Evolutionary conservation across 2,797 vertebrate genomes (phyloP).

Genomic region (Phylloscopus collybita): DNA sequence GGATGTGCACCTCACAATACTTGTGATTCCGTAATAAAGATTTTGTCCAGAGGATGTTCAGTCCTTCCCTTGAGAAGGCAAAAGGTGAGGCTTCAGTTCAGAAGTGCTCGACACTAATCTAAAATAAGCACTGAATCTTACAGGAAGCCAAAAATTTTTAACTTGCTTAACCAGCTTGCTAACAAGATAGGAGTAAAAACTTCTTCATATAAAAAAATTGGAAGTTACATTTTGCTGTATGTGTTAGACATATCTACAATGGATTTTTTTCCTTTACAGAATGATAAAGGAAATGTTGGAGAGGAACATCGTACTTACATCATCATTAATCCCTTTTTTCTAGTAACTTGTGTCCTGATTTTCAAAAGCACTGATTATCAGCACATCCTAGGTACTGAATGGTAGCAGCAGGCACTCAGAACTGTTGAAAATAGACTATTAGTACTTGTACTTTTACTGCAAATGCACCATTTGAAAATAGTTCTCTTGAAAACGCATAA

Average conservation of each 20-base stretch:
- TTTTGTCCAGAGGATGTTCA: constrained; percentile 24
- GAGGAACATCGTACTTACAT: constrained; percentile 29
- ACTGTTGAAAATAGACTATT: constrained; percentile 27
- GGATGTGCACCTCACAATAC: neutral
- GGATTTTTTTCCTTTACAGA: neutral
- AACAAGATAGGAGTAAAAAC: constrained; percentile 46
- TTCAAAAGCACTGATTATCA: constrained; percentile 62
- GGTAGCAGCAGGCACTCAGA: constrained; percentile 57
- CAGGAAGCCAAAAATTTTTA: neutral
- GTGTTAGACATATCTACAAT: constrained; percentile 7
- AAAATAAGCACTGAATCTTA: constrained; percentile 38
- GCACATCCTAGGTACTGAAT: constrained; percentile 18
- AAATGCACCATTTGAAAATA: constrained; percentile 15
- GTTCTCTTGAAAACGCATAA: neutral
- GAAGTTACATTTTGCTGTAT: neutral
- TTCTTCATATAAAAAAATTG: constrained; percentile 19
- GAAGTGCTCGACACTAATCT: constrained; percentile 20
- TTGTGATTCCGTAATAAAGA: neutral
- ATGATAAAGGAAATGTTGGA: neutral
- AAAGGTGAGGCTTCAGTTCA: constrained; percentile 26
- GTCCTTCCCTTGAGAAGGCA: constrained; percentile 21
- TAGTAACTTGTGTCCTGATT: constrained; percentile 46
- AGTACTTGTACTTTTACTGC: neutral
- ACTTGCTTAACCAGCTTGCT: constrained; percentile 48
- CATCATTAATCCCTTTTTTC: constrained; percentile 24